phyloP scores from a whole-genome alignment of 2,797 vertebrate species.

The Ctenochaetus hawaiiensis region DNA sequence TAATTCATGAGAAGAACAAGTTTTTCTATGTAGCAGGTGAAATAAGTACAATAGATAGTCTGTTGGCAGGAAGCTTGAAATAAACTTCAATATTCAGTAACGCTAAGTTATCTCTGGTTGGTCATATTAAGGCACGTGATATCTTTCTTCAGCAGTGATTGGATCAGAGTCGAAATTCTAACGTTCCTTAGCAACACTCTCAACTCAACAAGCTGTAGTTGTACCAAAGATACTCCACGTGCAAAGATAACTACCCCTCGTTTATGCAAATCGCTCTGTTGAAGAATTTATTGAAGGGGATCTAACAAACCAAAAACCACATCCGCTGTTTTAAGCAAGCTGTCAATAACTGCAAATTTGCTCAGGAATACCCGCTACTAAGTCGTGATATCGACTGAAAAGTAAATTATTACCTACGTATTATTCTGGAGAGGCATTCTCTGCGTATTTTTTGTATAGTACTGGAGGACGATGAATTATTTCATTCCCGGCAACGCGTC shows the following conservation, averaged over 20 bases:
- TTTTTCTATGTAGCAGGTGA: background rate
- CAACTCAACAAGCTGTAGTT: constrained; percentile 8
- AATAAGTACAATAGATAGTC: background rate
- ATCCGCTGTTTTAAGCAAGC: background rate
- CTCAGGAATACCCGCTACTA: background rate
- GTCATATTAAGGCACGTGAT: constrained; percentile 80
- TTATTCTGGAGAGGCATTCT: background rate
- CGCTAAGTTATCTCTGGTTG: constrained; percentile 81
- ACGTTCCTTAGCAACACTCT: constrained; percentile 67
- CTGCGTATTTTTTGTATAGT: background rate
- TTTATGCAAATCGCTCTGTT: background rate
- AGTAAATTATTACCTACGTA: background rate
- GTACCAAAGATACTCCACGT: constrained; percentile 3
- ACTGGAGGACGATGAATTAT: background rate
- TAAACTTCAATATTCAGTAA: constrained; percentile 29
- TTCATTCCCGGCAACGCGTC: background rate
- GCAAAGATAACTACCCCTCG: background rate
- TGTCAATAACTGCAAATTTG: background rate
- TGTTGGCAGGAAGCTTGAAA: background rate
- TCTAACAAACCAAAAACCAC: accelerated
- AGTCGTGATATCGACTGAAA: background rate
- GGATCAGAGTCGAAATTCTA: constrained; percentile 35
- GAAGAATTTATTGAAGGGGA: background rate
- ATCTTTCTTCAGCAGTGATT: constrained; percentile 55
- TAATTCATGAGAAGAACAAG: background rate